Evolutionary conservation across 2,797 vertebrate genomes (phyloP).

Genomic region (Salmo trutta): DNA sequence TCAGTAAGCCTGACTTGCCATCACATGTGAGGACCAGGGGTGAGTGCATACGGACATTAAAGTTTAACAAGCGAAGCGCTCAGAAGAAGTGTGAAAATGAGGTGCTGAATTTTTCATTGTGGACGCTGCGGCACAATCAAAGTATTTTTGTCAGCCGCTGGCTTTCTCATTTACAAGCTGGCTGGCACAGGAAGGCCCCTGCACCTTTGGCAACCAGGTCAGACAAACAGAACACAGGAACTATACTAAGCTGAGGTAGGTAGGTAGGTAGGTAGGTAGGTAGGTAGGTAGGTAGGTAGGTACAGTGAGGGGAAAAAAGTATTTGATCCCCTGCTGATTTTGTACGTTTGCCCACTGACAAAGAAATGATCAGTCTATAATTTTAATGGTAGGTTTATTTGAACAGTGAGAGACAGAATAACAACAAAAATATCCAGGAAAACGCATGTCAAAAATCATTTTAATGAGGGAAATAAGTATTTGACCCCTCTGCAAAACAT

Average conservation of each 20-base stretch:
- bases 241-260: not conserved
- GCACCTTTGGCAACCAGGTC: not conserved
- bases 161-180: not conserved
- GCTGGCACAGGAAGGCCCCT: not conserved
- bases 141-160: not conserved
- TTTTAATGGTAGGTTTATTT: too few species aligned
- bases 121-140: not conserved
- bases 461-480: too few species aligned
- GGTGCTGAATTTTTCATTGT: slow-evolving; percentile 42
- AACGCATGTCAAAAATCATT: too few species aligned
- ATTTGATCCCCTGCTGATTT: too few species aligned
- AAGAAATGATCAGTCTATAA: too few species aligned
- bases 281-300: not conserved
- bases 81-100: slow-evolving; percentile 29
- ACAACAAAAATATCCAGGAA: too few species aligned
- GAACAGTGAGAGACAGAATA: too few species aligned
- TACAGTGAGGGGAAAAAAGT: too few species aligned
- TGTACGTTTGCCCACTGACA: too few species aligned
- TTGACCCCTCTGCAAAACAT: too few species aligned
- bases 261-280: not conserved
- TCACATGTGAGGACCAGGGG: slow-evolving; percentile 4
- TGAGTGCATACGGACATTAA: slow-evolving; percentile 22
- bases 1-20: not conserved
- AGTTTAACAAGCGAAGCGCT: slow-evolving; percentile 18
- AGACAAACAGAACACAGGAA: not conserved